phyloP scores from a whole-genome alignment of 2,797 vertebrate species.

The Platyrinchus mystaceus region DNA sequence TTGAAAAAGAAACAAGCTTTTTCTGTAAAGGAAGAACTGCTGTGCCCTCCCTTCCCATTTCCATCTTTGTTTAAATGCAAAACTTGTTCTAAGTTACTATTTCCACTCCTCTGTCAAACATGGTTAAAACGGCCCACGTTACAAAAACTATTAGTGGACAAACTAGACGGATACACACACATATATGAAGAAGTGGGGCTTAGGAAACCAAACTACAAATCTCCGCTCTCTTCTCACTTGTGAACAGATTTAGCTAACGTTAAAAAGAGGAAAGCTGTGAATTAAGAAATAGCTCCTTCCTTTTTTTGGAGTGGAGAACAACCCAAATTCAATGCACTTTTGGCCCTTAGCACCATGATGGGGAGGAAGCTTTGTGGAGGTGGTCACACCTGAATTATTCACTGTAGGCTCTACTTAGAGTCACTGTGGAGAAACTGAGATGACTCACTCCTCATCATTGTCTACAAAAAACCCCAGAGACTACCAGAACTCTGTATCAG shows the following conservation, averaged over 20 bases:
- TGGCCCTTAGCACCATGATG: background rate
- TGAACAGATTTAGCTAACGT: background rate
- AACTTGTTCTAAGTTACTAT: background rate
- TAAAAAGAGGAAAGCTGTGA: background rate
- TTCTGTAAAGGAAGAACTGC: background rate
- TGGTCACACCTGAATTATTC: constrained; percentile 13
- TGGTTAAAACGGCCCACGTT: background rate
- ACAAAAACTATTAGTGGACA: background rate
- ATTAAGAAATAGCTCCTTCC: background rate
- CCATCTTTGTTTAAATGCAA: background rate
- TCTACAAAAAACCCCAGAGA: background rate
- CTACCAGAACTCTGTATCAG: background rate
- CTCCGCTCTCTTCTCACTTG: background rate
- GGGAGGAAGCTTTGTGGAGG: background rate
- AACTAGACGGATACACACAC: background rate
- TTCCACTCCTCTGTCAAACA: background rate
- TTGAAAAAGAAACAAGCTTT: background rate
- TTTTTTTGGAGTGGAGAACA: background rate
- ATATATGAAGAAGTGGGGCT: background rate
- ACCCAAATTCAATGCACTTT: background rate
- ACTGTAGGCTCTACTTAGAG: background rate
- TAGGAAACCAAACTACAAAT: background rate
- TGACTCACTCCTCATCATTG: background rate
- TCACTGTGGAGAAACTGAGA: background rate
- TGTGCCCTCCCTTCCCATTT: background rate